Evolutionary conservation across 1,140 invertebrate species (phyloP).

Genomic region (Atta colombica): DNA sequence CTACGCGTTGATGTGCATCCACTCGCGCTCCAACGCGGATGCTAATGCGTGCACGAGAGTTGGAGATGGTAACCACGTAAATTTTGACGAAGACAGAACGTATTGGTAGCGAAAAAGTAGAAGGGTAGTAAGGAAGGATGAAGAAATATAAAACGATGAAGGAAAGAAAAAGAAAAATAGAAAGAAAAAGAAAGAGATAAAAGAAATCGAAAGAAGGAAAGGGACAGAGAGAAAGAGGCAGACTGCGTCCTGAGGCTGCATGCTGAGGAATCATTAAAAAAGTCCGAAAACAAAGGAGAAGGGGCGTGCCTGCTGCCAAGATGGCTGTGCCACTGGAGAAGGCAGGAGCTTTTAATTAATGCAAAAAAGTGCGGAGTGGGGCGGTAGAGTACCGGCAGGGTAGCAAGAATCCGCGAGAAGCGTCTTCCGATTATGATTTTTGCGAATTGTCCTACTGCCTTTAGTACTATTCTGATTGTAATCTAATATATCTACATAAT

Average conservation of each 20-base stretch:
- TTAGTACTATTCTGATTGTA: background rate
- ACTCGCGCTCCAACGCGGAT: conserved; percentile 22
- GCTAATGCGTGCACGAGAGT: conserved; percentile 57
- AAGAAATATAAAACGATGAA: conserved; percentile 13
- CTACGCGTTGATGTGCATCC: conserved; percentile 27
- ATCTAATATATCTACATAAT: too few species aligned
- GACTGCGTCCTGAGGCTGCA: conserved; percentile 65
- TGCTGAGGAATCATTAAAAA: conserved; percentile 84
- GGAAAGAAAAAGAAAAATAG: background rate
- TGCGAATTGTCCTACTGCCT: conserved; percentile 21
- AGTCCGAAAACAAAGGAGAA: conserved; percentile 84
- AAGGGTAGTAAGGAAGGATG: background rate
- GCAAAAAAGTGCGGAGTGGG: conserved; percentile 76
- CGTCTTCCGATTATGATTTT: conserved; percentile 56
- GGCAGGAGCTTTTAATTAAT: conserved; percentile 86
- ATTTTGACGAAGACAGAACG: conserved; percentile 57
- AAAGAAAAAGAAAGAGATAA: background rate
- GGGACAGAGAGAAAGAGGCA: conserved; percentile 52
- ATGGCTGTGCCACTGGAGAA: conserved; percentile 83
- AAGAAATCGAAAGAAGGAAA: background rate
- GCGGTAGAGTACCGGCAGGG: conserved; percentile 47
- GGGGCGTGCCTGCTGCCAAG: conserved; percentile 85
- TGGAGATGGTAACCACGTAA: conserved; percentile 48
- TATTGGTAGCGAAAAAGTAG: background rate
- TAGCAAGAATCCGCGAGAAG: conserved; percentile 45